Evolutionary conservation across 2,113 vertebrate genomes (phyloP).

Genomic region (Psophia crepitans): DNA sequence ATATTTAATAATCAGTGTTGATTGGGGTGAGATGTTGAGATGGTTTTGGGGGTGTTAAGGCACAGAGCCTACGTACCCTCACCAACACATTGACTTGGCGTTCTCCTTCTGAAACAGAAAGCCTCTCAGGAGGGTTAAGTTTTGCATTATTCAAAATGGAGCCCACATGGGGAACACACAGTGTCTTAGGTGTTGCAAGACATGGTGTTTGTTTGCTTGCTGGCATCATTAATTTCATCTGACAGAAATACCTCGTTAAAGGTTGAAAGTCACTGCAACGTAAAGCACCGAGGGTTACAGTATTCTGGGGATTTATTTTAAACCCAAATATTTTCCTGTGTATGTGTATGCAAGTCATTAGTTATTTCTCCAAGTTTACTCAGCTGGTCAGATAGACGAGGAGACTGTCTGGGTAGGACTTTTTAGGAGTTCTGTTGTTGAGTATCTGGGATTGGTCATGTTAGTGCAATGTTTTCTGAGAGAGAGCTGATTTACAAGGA

Average conservation of each 20-base stretch:
- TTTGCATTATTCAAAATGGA: neutral
- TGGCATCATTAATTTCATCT: neutral
- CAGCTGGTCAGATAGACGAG: neutral
- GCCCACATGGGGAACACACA: accelerated
- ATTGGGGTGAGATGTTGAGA: neutral
- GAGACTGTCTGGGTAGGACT: neutral
- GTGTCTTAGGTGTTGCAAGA: neutral
- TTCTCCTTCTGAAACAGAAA: neutral
- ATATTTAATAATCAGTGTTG: neutral
- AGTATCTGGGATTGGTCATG: neutral
- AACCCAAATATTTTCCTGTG: slow-evolving; percentile 23
- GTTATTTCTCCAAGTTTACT: neutral
- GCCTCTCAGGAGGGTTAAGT: neutral
- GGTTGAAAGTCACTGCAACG: neutral
- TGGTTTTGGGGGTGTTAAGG: neutral
- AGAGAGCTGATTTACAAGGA: slow-evolving; percentile 8
- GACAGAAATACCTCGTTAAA: neutral
- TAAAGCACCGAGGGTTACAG: neutral
- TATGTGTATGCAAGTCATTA: neutral
- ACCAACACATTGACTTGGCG: neutral
- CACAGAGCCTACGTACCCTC: neutral
- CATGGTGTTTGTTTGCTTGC: neutral
- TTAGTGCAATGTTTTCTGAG: neutral
- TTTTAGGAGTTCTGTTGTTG: neutral
- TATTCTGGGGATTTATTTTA: neutral